phyloP scores from a whole-genome alignment of 1,140 invertebrate species.

The Pseudoatta argentina region DNA sequence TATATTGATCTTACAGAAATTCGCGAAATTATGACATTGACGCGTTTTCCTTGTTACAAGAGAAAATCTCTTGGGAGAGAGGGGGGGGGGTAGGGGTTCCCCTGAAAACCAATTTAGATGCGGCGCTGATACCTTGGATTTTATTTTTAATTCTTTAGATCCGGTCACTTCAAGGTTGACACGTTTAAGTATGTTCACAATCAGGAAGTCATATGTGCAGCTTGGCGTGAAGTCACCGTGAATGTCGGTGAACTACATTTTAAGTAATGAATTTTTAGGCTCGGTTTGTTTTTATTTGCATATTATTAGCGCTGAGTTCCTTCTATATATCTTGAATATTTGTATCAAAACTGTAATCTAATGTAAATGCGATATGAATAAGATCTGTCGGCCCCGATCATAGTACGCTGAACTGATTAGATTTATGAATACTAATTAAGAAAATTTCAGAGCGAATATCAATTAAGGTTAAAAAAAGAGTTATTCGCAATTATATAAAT shows the following conservation, averaged over 20 bases:
- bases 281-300: conserved; percentile 17
- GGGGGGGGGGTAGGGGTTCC: no score
- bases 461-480: background rate
- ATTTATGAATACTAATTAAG: no score
- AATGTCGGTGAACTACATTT: conserved; percentile 15
- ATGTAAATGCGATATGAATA: conserved; percentile 3
- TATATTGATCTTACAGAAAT: background rate
- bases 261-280: background rate
- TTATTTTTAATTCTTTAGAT: conserved; percentile 26
- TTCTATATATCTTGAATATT: conserved; percentile 8
- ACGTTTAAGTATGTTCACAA: background rate
- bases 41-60: background rate
- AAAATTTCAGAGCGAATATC: no score
- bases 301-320: background rate
- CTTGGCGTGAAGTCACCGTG: background rate
- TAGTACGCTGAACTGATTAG: no score
- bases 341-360: background rate
- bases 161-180: background rate
- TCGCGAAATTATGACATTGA: conserved; percentile 34
- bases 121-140: background rate
- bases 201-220: background rate
- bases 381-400: background rate
- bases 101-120: conserved; percentile 29
- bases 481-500: background rate
- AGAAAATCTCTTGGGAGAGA: background rate